Evolutionary conservation across 1,140 invertebrate genomes (phyloP).

Genomic region (Papilio helenus): DNA sequence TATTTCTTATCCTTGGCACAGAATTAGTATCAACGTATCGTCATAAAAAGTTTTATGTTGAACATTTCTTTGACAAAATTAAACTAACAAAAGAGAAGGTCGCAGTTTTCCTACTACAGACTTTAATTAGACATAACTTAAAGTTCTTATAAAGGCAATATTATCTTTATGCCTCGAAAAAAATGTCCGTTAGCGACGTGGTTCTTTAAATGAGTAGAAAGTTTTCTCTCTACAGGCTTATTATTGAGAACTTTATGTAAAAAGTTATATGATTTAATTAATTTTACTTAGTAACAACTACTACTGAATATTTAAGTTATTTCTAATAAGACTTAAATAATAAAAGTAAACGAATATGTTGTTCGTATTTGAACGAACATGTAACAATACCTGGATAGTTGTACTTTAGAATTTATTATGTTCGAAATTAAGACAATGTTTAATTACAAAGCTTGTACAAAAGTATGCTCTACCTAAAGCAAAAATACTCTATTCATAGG

Average conservation of each 20-base stretch:
- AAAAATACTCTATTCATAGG: too few relatives aligned
- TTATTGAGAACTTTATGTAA: constrained; percentile 4
- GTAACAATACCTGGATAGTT: too few relatives aligned
- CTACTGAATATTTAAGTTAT: background rate
- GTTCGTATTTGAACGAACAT: too few relatives aligned
- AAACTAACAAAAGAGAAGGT: constrained; percentile 14
- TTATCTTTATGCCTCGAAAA: constrained; percentile 30
- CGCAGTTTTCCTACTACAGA: constrained; percentile 12
- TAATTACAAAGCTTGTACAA: too few relatives aligned
- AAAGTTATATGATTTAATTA: constrained; percentile 4
- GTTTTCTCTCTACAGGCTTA: background rate
- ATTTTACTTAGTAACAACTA: background rate
- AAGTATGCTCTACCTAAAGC: too few relatives aligned
- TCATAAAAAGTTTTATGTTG: constrained; percentile 24
- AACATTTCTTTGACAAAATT: constrained; percentile 26
- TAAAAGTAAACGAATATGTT: too few relatives aligned
- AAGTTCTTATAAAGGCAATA: constrained; percentile 22
- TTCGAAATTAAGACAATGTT: too few relatives aligned
- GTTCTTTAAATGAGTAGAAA: constrained; percentile 28
- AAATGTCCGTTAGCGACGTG: constrained; percentile 12
- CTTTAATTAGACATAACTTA: constrained; percentile 30
- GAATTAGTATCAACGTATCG: constrained; percentile 2
- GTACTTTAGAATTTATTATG: too few relatives aligned
- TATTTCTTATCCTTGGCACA: background rate
- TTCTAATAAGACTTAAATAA: background rate